Evolutionary conservation across 35 echinoderm and acorn worm genomes (phyloP).

Genomic region (Lytechinus pictus): DNA sequence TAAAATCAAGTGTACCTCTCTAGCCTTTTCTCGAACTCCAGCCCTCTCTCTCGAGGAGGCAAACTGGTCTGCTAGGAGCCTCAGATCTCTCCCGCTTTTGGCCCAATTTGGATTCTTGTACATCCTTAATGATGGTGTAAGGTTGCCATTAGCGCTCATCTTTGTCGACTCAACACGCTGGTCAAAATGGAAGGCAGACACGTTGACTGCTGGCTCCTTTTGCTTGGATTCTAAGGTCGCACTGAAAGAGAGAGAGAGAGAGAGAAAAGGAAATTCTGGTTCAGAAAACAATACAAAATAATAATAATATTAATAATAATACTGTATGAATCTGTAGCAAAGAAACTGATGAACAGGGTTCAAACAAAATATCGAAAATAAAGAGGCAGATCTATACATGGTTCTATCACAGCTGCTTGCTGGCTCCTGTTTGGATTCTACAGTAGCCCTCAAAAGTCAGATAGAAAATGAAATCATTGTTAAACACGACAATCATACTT

Average conservation of each 20-base stretch:
- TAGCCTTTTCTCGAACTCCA: conserved; percentile 29
- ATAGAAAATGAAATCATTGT: too few relatives aligned
- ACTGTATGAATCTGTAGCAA: too few relatives aligned
- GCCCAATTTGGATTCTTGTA: conserved; percentile 54
- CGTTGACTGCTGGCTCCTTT: neutral
- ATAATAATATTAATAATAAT: neutral
- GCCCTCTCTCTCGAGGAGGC: conserved; percentile 22
- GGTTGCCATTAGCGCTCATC: neutral
- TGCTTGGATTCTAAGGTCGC: neutral
- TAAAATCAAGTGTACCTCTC: neutral
- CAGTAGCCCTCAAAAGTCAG: too few relatives aligned
- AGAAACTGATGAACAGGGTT: too few relatives aligned
- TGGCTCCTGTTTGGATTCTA: too few relatives aligned
- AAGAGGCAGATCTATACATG: too few relatives aligned
- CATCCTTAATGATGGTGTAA: neutral
- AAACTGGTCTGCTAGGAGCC: conserved; percentile 36
- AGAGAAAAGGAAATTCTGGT: neutral
- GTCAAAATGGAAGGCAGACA: neutral
- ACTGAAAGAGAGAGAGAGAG: neutral
- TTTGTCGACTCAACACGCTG: neutral
- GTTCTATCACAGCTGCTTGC: too few relatives aligned
- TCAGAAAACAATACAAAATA: neutral
- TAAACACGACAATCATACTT: too few relatives aligned
- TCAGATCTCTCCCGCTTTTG: conserved; percentile 21
- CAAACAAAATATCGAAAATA: too few relatives aligned